Evolutionary conservation across 2,113 vertebrate genomes (phyloP).

Genomic region (Thunnus maccoyii): DNA sequence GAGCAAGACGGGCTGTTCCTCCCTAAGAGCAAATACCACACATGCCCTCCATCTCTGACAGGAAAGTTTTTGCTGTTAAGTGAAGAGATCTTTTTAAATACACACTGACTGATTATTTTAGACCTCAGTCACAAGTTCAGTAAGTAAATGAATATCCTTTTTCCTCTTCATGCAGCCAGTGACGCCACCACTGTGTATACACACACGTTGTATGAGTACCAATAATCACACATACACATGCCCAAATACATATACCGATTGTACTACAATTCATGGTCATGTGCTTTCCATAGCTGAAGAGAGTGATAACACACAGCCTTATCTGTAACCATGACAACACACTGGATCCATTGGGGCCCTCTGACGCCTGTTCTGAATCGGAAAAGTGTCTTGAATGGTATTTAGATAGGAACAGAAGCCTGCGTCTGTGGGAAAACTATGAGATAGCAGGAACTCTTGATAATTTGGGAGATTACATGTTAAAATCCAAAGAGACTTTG

Average conservation of each 20-base stretch:
- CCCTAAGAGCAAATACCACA: conserved; percentile 31
- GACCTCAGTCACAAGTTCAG: conserved; percentile 8
- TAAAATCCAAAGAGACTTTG: conserved; percentile 23
- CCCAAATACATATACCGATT: conserved; percentile 30
- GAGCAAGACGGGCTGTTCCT: conserved; percentile 61
- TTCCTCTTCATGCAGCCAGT: neutral
- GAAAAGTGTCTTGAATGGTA: conserved; percentile 55
- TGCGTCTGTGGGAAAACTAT: conserved; percentile 47
- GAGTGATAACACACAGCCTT: conserved; percentile 63
- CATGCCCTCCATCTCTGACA: conserved; percentile 10
- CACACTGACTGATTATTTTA: neutral
- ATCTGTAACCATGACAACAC: conserved; percentile 71
- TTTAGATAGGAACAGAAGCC: conserved; percentile 60
- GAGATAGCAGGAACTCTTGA: conserved; percentile 58
- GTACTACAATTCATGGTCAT: conserved; percentile 43
- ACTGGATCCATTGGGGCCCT: conserved; percentile 46
- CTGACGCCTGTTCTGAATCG: conserved; percentile 55
- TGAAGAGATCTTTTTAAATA: conserved; percentile 18
- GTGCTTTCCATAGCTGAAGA: conserved; percentile 61
- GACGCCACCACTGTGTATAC: conserved; percentile 10
- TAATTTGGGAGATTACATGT: conserved; percentile 43
- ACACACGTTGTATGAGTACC: neutral
- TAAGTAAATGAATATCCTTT: neutral
- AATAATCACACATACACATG: neutral
- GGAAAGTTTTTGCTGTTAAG: conserved; percentile 42